phyloP scores from a whole-genome alignment of 2,888 invertebrate genomes.

The Iphiclides podalirius region DNA sequence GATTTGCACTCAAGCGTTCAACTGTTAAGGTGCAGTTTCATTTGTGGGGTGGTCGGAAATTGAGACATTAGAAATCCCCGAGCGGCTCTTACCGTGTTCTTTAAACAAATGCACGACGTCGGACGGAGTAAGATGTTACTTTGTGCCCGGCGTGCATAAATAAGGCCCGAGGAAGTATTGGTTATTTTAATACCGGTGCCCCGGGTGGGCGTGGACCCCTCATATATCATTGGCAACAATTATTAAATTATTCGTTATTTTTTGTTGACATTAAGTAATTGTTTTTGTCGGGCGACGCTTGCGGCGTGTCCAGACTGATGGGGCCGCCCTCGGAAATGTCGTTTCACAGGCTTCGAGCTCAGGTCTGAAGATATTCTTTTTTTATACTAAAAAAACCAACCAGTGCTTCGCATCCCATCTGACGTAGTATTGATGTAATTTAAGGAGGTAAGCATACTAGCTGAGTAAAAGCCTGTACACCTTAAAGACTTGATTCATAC shows the following conservation, averaged over 20 bases:
- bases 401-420: no score
- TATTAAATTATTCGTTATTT: slow-evolving; percentile 76
- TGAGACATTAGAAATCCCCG: slow-evolving; percentile 78
- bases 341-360: no score
- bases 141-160: slow-evolving; percentile 68
- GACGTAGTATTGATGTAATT: no score
- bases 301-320: slow-evolving; percentile 60
- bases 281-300: slow-evolving; percentile 59
- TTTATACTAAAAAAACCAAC: no score
- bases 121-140: slow-evolving; percentile 75
- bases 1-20: slow-evolving; percentile 37
- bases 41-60: slow-evolving; percentile 40
- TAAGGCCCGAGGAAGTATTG: slow-evolving; percentile 65
- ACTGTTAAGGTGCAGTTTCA: slow-evolving; percentile 40
- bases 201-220: slow-evolving; percentile 72
- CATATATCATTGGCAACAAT: slow-evolving; percentile 75
- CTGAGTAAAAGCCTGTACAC: no score
- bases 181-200: slow-evolving; percentile 70
- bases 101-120: slow-evolving; percentile 75
- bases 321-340: slow-evolving; percentile 60
- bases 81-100: slow-evolving; percentile 76
- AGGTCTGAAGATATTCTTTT: no score
- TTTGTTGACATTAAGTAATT: slow-evolving; percentile 80
- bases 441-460: no score
- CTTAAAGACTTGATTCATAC: no score